Conservation (phyloP, 2,888 invertebrate species). For the Drosophila planitibia region DNA sequence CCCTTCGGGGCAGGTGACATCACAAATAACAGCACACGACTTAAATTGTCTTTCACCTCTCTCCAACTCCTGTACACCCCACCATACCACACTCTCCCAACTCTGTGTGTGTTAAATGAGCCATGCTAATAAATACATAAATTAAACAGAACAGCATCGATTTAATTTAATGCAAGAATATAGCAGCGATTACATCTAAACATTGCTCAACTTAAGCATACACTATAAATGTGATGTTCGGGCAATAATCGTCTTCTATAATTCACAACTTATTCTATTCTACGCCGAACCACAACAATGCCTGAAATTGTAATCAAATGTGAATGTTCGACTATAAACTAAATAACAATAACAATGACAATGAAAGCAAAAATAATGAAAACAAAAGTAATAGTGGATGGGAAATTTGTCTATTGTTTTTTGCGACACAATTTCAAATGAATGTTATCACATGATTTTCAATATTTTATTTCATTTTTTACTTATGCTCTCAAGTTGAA, state of each 20-base stretch:
- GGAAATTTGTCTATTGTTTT: conserved; percentile 60
- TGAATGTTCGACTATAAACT: conserved; percentile 16
- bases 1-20: not conserved
- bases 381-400: conserved; percentile 18
- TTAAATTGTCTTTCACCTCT: not conserved
- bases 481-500: conserved; percentile 32
- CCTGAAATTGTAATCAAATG: conserved; percentile 20
- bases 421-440: conserved; percentile 56
- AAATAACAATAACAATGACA: conserved; percentile 13
- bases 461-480: conserved; percentile 17
- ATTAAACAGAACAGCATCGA: conserved; percentile 47
- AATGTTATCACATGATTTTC: conserved; percentile 65
- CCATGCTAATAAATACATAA: conserved; percentile 58
- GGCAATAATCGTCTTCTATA: not conserved
- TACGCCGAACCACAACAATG: not conserved
- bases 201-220: not conserved
- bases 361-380: conserved; percentile 17
- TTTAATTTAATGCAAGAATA: not conserved
- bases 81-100: not conserved
- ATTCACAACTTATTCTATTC: not conserved
- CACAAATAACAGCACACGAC: not conserved
- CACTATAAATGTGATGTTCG: not conserved
- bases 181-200: conserved; percentile 27
- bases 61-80: not conserved
- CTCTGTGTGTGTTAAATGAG: conserved; percentile 33